Evolutionary conservation across 2,888 invertebrate genomes (phyloP), one percentile per base, ranked within the genome.

Genomic region (Steinernema carpocapsae): DNA sequence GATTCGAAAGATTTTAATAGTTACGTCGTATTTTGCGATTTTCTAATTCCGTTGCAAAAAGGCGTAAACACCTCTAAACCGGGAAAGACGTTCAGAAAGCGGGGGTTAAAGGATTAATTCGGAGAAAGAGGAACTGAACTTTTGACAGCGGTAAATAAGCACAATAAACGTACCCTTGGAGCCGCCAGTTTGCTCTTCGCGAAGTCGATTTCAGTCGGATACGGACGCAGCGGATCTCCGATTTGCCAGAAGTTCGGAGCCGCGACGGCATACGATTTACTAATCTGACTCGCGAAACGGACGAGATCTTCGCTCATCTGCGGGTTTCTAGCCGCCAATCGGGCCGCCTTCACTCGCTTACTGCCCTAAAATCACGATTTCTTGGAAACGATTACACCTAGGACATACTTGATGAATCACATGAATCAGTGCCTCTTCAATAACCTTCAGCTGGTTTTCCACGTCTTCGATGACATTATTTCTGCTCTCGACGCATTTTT

Each of bases 191-290:
- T 64, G 37, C 64, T 64, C 32, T 64, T 64, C 32, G 37, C 64
- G 72, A 86, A 85, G 70, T 85, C 84, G n/a, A 78, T 76, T 72
- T 86, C 86, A n/a, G 82, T 86, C 14, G 86, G 86, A 71, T 82
- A 86, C 26, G 86, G 86, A n/a, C 86, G 73, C 7, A 78, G 78
- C 6, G 84, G 83, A 77, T 86, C 85, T 22, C 86, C 85, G 56
- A 79, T 79, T 71, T 82, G 81, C 85, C 85, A 85, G 37, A 77
- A 80, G 42, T 81, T 71, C 0, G 85, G 85, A 6, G 83, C 79
- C 4, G 84, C 83, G 46, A 86, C 83, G 19, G 85, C 84, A 73
- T 82, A 82, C 56, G 76, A 78, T 59, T 80, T 80, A 72, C 82
- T 82, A 74, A 86, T 86, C 71, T 80, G 83, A 51, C 86, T 83